Conservation (phyloP, 1,140 invertebrate genomes). For the Cardiocondyla obscurior region DNA sequence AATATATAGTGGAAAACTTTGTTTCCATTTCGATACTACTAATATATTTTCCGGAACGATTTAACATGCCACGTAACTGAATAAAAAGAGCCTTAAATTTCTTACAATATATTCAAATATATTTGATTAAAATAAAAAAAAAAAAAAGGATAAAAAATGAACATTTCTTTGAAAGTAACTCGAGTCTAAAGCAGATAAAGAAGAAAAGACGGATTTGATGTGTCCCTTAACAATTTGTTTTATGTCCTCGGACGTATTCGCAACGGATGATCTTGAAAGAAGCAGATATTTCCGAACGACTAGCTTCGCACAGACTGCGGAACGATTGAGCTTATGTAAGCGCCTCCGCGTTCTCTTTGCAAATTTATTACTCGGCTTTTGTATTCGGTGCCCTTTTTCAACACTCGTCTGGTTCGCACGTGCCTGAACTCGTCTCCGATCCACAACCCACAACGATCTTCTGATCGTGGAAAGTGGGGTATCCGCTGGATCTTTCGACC, state of each 20-base stretch:
- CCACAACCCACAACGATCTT: slow-evolving; percentile 19
- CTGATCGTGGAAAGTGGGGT: slow-evolving; percentile 45
- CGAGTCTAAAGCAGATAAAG: neutral
- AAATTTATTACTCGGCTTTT: slow-evolving; percentile 18
- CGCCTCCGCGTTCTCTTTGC: neutral
- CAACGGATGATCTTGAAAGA: neutral
- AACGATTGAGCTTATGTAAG: neutral
- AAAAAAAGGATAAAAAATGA: too few relatives aligned
- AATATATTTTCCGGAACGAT: neutral
- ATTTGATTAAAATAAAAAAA: neutral
- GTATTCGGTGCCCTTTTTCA: slow-evolving; percentile 12
- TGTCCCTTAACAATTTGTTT: neutral
- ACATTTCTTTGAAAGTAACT: neutral
- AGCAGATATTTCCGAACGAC: neutral
- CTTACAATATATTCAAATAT: neutral
- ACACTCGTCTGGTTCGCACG: neutral
- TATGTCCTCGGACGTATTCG: neutral
- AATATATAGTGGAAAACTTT: neutral
- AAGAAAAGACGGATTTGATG: neutral
- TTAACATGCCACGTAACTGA: neutral
- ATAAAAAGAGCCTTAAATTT: neutral
- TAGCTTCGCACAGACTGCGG: neutral
- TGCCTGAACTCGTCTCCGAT: slow-evolving; percentile 36
- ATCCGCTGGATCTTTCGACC: slow-evolving; percentile 13
- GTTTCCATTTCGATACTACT: neutral